Conservation (phyloP, 1,140 invertebrate genomes). For the Drosophila setifemur region DNA sequence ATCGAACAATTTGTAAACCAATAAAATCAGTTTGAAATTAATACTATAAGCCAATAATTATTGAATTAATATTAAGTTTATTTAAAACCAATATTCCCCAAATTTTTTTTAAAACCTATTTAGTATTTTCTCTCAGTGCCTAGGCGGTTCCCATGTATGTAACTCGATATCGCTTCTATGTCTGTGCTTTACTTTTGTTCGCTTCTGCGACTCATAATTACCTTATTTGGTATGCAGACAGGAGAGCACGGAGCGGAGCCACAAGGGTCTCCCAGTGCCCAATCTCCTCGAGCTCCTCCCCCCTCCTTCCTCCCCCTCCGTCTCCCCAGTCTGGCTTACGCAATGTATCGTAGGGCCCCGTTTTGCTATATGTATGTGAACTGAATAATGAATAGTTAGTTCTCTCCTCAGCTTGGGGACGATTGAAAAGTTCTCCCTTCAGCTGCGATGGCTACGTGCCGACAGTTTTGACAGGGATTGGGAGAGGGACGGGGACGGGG, state of each 20-base stretch:
- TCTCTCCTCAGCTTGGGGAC: not conserved
- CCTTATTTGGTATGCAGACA: constrained; percentile 79
- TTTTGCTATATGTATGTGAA: not conserved
- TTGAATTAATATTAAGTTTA: too few species aligned
- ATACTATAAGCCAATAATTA: too few species aligned
- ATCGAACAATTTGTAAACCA: not conserved
- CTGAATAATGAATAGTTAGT: constrained; percentile 59
- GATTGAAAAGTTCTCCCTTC: constrained; percentile 21
- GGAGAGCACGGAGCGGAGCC: constrained; percentile 50
- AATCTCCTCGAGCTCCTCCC: not conserved
- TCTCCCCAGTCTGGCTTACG: constrained; percentile 34
- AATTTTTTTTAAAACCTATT: too few species aligned
- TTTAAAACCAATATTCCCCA: too few species aligned
- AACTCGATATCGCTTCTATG: constrained; percentile 66
- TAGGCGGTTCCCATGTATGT: constrained; percentile 64
- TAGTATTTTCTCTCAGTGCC: constrained; percentile 23
- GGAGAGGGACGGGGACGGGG: too few species aligned
- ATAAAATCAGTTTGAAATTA: too few species aligned
- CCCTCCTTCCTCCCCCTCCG: constrained; percentile 3
- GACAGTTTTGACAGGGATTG: constrained; percentile 1
- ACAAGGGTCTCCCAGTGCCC: constrained; percentile 2
- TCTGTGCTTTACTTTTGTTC: constrained; percentile 68
- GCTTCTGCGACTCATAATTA: constrained; percentile 73
- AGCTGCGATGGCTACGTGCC: constrained; percentile 22
- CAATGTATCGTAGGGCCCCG: constrained; percentile 7